Conservation (phyloP, 2,113 vertebrate genomes). For the Petromus typicus region DNA sequence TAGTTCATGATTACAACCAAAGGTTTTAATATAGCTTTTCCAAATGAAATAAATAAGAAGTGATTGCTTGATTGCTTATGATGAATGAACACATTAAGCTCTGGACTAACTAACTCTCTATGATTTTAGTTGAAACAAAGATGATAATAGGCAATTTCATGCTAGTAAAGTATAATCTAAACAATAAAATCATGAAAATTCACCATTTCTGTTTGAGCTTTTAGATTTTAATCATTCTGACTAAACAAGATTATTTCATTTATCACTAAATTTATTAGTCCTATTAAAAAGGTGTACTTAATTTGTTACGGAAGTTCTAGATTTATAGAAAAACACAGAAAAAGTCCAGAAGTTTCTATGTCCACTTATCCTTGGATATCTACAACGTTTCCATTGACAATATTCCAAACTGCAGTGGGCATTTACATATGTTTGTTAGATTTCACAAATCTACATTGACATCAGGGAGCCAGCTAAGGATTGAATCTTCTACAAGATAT, state of each 20-base stretch:
- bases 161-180: background rate
- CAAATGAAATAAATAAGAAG: slow-evolving; percentile 20
- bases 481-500: background rate
- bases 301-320: background rate
- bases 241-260: background rate
- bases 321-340: background rate
- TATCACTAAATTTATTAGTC: background rate
- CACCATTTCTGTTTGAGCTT: background rate
- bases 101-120: background rate
- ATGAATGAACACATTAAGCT: background rate
- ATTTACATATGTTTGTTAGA: background rate
- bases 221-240: background rate
- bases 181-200: background rate
- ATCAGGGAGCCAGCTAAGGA: background rate
- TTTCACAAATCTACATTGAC: background rate
- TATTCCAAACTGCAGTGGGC: background rate
- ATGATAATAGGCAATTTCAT: background rate
- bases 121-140: background rate
- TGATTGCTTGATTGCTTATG: background rate
- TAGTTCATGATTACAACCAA: background rate
- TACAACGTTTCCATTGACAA: background rate
- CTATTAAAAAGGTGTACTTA: background rate
- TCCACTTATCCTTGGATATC: background rate
- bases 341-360: background rate
- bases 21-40: background rate